Evolutionary conservation across 2,888 invertebrate genomes (phyloP).

Genomic region (Calameuta pallipes): DNA sequence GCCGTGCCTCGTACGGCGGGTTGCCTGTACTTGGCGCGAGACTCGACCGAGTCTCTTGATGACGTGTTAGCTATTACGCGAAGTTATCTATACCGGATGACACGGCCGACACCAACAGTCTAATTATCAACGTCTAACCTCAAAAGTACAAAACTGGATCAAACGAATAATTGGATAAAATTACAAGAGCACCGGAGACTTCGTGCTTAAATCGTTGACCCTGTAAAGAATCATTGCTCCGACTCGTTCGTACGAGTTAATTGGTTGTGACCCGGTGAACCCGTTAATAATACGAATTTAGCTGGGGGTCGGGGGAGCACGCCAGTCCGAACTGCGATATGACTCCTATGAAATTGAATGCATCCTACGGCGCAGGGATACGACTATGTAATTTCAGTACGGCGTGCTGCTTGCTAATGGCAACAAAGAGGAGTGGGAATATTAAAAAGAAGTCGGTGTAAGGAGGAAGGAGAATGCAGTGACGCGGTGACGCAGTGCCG

Average conservation of each 20-base stretch:
- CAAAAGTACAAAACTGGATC: not conserved
- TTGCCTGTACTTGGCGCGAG: too few relatives aligned
- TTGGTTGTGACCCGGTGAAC: constrained; percentile 35
- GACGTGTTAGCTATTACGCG: not conserved
- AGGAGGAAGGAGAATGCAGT: not conserved
- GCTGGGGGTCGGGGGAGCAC: not conserved
- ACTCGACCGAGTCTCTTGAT: too few relatives aligned
- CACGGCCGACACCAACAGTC: not conserved
- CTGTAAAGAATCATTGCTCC: constrained; percentile 30
- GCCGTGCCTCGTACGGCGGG: too few relatives aligned
- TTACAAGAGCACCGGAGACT: constrained; percentile 6
- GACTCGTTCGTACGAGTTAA: constrained; percentile 30
- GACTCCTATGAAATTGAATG: constrained; percentile 7
- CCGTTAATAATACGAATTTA: not conserved
- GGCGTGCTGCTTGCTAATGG: not conserved
- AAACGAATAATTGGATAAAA: not conserved
- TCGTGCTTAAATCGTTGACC: constrained; percentile 28
- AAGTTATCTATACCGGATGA: not conserved
- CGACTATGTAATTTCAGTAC: constrained; percentile 1
- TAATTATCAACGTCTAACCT: not conserved
- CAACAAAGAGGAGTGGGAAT: not conserved
- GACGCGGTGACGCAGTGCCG: not conserved
- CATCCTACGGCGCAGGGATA: not conserved
- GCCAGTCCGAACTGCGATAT: not conserved
- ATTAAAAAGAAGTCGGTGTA: not conserved